Base-by-base conservation (phyloP, 2,113 vertebrate genomes). In the Glareola pratincola region DNA sequence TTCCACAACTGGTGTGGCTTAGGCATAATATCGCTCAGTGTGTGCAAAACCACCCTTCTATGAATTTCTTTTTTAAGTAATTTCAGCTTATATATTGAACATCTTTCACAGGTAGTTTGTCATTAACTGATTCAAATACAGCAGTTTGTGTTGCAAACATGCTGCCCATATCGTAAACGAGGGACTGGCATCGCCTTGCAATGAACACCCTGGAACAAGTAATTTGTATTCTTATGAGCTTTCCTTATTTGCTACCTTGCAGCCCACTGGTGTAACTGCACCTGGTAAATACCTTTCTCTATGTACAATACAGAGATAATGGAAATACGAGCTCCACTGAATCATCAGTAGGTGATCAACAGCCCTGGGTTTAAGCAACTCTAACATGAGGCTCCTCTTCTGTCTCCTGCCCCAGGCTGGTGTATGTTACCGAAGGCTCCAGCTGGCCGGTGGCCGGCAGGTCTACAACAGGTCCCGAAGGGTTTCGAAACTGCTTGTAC, bases 401-500 rank as follows among this genome's bases (percentile, higher is more conserved):
- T 10, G 97, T 98, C 96, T 99, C 99, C 89, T 99, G 98, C 75
- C 99, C 98, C 96, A 99, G 98, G 95, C 98, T 99, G 98, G 98
- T 99, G 96, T 99, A 99, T 56, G 99, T 99, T 89, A 99, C 99
- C 0, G 99, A 99, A 72, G 99, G 99, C 95, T 99, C 99, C 98
- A 98, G 96, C 77, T 98, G 98, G 50, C 98, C 95, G 1, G 97
- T 92, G 45, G 97, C 93, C 63, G 98, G 98, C 43, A 98, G 98
- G 97, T 99, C 98, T 51, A 97, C 95, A 32, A 98, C 97, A n/a
- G 98, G 98, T 94, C 98, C 98, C 2, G 98, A 98, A n/a, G 98
- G 98, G 60, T 99, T 99, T 87, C 99, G 98, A 77, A 99, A 99
- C 97, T 99, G 99, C 98, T 99, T 99, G 98, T 99, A 99, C 88